These are phyloP conservation scores for Pilophorus perplexus DNA, from an alignment of 2,888 invertebrate genomes.

Conservation along the genomic window DNA sequence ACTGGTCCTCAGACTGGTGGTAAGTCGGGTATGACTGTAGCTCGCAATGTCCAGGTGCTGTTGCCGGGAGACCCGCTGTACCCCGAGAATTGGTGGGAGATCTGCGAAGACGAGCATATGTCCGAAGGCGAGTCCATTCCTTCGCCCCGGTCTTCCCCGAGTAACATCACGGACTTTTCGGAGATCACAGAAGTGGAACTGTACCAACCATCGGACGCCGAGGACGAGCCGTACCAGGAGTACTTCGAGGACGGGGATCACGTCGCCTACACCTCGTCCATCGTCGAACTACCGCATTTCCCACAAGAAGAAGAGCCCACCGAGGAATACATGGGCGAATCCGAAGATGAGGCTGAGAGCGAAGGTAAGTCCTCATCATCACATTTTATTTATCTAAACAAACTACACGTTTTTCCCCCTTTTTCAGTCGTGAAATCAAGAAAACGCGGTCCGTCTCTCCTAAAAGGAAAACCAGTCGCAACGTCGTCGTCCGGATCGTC, in stretches of 20 bases:
- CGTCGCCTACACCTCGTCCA: neutral
- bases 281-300: neutral
- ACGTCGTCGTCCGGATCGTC: slow-evolving; percentile 23
- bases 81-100: slow-evolving; percentile 31
- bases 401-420: no score
- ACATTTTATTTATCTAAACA: no score
- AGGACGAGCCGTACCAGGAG: slow-evolving; percentile 29
- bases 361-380: neutral
- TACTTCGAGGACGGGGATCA: slow-evolving; percentile 7
- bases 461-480: slow-evolving; percentile 23
- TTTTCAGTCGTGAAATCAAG: no score
- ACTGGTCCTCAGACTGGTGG: no score
- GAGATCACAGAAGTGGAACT: slow-evolving; percentile 31
- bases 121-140: slow-evolving; percentile 39
- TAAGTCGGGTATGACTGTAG: no score
- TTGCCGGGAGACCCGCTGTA: slow-evolving; percentile 25
- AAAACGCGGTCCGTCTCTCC: neutral
- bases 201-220: slow-evolving; percentile 9
- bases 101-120: slow-evolving; percentile 26
- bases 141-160: slow-evolving; percentile 29
- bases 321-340: slow-evolving; percentile 35
- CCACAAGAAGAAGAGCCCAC: slow-evolving; percentile 17
- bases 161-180: slow-evolving; percentile 28
- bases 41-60: neutral
- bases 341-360: slow-evolving; percentile 1